Evolutionary conservation across 1,140 invertebrate genomes (phyloP).

Genomic region (Drosophila bifasciata): DNA sequence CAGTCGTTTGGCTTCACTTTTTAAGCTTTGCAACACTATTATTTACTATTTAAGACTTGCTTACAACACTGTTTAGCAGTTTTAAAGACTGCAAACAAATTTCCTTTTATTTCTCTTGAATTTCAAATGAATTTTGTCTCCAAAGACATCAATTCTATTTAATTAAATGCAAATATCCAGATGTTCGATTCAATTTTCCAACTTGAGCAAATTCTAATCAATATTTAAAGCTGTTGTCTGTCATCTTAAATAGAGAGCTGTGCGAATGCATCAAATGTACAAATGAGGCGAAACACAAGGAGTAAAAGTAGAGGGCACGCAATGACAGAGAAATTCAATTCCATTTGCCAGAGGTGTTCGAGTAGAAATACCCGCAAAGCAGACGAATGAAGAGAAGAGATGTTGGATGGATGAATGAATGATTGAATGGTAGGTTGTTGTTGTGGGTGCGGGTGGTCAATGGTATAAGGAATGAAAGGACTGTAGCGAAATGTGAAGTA

Average conservation of each 20-base stretch:
- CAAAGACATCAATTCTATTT: too few relatives aligned
- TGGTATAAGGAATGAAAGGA: constrained; percentile 25
- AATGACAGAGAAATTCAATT: constrained; percentile 50
- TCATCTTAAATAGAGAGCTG: constrained; percentile 6
- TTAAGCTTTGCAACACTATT: too few relatives aligned
- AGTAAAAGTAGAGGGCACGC: constrained; percentile 3
- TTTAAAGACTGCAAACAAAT: too few relatives aligned
- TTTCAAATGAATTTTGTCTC: too few relatives aligned
- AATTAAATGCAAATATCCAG: too few relatives aligned
- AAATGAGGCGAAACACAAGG: constrained; percentile 34
- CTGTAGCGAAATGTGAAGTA: constrained; percentile 34
- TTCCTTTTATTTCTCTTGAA: too few relatives aligned
- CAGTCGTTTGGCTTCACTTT: too few relatives aligned
- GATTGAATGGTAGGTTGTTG: background rate
- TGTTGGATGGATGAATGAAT: constrained; percentile 5
- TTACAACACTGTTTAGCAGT: too few relatives aligned
- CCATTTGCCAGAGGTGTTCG: constrained; percentile 60
- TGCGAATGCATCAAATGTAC: constrained; percentile 36
- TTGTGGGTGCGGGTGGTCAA: constrained; percentile 22
- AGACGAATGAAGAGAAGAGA: background rate
- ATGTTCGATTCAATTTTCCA: background rate
- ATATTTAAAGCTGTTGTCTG: constrained; percentile 13
- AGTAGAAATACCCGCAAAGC: constrained; percentile 31
- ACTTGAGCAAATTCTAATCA: constrained; percentile 13
- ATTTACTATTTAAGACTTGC: too few relatives aligned